Conservation (phyloP, 1,140 invertebrate genomes). For the Drosophila santomea region DNA sequence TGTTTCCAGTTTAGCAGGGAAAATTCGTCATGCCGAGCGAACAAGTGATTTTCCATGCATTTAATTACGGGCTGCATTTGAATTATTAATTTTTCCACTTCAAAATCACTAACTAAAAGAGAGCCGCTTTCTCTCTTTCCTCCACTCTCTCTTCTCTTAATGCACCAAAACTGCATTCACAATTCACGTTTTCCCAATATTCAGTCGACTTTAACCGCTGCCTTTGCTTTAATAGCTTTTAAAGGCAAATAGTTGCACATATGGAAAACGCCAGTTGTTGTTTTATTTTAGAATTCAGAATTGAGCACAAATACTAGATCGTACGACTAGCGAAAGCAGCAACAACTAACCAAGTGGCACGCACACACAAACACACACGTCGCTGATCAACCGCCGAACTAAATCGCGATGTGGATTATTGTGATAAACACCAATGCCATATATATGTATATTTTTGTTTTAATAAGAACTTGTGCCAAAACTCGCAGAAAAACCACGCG, state of each 20-base stretch:
- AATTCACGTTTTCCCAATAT: slow-evolving; percentile 5
- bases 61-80: slow-evolving; percentile 48
- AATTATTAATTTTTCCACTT: slow-evolving; percentile 61
- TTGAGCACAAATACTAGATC: slow-evolving; percentile 71
- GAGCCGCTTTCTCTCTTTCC: slow-evolving; percentile 1
- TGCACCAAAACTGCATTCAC: slow-evolving; percentile 54
- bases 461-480: slow-evolving; percentile 36
- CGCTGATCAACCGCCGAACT: slow-evolving; percentile 7
- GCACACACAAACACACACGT: slow-evolving; percentile 19
- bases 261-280: slow-evolving; percentile 50
- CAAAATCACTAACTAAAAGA: slow-evolving; percentile 38
- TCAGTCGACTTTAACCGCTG: slow-evolving; percentile 8
- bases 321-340: slow-evolving; percentile 57
- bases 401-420: slow-evolving; percentile 17
- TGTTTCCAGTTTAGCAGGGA: slow-evolving; percentile 28
- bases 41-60: slow-evolving; percentile 36
- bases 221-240: slow-evolving; percentile 31
- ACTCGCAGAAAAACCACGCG: slow-evolving; percentile 53
- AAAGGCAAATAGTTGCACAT: slow-evolving; percentile 67
- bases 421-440: too few relatives aligned
- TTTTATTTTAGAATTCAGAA: slow-evolving; percentile 38
- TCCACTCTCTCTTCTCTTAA: slow-evolving; percentile 3
- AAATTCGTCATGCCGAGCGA: slow-evolving; percentile 23
- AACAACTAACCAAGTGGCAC: slow-evolving; percentile 47
- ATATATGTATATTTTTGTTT: not conserved